Conservation (phyloP, 2,797 vertebrate species). For the Hafferia zeledoni region DNA sequence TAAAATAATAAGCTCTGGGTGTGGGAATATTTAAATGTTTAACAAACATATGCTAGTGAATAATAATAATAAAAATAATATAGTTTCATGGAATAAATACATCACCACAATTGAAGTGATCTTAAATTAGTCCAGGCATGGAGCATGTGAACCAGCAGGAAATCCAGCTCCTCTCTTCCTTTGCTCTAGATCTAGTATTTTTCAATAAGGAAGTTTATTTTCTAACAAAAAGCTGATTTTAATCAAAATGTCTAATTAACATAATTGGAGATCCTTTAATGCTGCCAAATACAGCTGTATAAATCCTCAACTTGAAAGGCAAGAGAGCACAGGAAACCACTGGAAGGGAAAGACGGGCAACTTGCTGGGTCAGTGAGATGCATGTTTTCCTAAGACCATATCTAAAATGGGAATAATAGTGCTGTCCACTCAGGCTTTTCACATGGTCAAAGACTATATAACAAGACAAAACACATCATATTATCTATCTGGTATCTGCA, state of each 20-base stretch:
- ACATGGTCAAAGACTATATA: neutral
- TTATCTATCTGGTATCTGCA: neutral
- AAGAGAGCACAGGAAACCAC: neutral
- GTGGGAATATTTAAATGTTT: constrained; percentile 45
- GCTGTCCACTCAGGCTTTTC: neutral
- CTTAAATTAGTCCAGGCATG: neutral
- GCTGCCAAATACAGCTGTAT: neutral
- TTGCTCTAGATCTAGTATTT: neutral
- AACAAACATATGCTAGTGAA: constrained; percentile 49
- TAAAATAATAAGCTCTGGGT: constrained; percentile 34
- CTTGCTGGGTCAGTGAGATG: neutral
- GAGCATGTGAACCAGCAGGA: neutral
- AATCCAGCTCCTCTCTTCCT: neutral
- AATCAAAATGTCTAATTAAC: constrained; percentile 37
- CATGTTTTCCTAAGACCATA: neutral
- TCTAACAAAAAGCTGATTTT: constrained; percentile 30
- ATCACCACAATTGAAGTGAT: neutral
- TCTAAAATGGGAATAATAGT: neutral
- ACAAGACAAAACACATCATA: neutral
- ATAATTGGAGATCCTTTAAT: constrained; percentile 12
- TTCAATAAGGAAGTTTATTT: constrained; percentile 41
- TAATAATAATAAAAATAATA: constrained; percentile 28
- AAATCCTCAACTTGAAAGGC: neutral
- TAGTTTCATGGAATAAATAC: neutral
- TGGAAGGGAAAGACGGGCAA: neutral